Base-by-base conservation (phyloP, 2,797 vertebrate genomes). In the Macropodus opercularis region DNA sequence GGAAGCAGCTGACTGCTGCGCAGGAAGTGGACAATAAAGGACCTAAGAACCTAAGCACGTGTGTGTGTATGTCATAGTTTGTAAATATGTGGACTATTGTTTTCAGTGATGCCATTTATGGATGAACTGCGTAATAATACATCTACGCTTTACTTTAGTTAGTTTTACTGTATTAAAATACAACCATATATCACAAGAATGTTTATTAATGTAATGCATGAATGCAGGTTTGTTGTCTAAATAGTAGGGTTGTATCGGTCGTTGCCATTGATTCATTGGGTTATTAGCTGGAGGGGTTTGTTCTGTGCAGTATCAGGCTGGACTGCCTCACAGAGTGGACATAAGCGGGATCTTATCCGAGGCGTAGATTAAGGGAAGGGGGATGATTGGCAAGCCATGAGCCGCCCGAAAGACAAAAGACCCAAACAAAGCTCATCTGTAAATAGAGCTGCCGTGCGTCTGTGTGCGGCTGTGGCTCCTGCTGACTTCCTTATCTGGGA, bases 1-100 rank as follows among this genome's bases (percentile, higher is more conserved):
- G 92, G 87, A 90, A 90, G 84, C 90, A 93, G 90, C 90, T 92
- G 91, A 92, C 86, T 85, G 84, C 85, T 88, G 86, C 70, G 85
- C 82, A 92, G 93, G 93, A 94, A 92, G 81, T 65, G 60, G 75
- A 85, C 80, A 85, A 85, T 77, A 73, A 86, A 80, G 71, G 74
- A 82, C 85, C 81, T 50, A 42, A 12, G 59, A 41, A 43, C 49
- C 57, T 69, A 62, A 64, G 69, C 8, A 32, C 43, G 51, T 31
- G 29, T 38, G 23, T 54, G 34, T 46, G 44, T 65, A 52, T 48
- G 18, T 48, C 36, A 34, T 19, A 21, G 35, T 36, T 39, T 54
- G 41, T 67, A 39, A 51, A 52, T 50, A 51, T 47, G 39, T 18
- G 8, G n/a, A 32, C 52, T 40, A 80, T 85, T 84, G 71, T 84